Base-by-base conservation (phyloP, 2,113 vertebrate genomes). In the Casuarius casuarius region DNA sequence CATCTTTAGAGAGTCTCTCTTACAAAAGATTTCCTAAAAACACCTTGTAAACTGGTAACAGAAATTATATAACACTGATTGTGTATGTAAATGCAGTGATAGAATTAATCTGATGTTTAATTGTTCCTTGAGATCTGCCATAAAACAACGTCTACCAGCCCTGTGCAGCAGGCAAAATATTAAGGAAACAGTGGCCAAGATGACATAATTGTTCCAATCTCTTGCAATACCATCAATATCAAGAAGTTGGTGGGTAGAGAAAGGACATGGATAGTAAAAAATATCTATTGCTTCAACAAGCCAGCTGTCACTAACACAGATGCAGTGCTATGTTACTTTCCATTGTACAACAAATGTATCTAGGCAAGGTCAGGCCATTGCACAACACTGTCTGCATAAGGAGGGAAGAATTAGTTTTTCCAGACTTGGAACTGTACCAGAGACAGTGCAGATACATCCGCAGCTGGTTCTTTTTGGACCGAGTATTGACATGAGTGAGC, bases 341-440 rank as follows among this genome's bases (percentile, higher is more conserved):
- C 65, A 28, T 76, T 73, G 87, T 93, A 77, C 51, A 83, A 73
- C 49, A 71, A 7, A 94, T 78, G 84, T 68, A 93, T 93, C 87
- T 51, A 65, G 72, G 56, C 95, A 91, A 97, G 78, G 84, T 94
- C 91, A 95, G 87, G 65, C 56, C 61, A 65, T 97, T 97, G 96
- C 97, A 97, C 95, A 97, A 97, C 75, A 94, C 87, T n/a, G 94
- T 96, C 97, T 97, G 94, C 85, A 88, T 6, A 68, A 76, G 94
- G 59, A 84, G 72, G 33, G 91, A 97, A 72, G 89, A 95, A 95
- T 95, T 93, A 85, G 18, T 94, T 95, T 95, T 96, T 94, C 95
- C 97, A 97, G 96, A 97, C 97, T 96, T 97, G 96, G 96, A 97
- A 68, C 82, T 84, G 82, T 95, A 90, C 88, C 94, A 90, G 89